Base-by-base conservation (phyloP, 2,113 vertebrate species). In the Ptilorrhoa leucosticta region DNA sequence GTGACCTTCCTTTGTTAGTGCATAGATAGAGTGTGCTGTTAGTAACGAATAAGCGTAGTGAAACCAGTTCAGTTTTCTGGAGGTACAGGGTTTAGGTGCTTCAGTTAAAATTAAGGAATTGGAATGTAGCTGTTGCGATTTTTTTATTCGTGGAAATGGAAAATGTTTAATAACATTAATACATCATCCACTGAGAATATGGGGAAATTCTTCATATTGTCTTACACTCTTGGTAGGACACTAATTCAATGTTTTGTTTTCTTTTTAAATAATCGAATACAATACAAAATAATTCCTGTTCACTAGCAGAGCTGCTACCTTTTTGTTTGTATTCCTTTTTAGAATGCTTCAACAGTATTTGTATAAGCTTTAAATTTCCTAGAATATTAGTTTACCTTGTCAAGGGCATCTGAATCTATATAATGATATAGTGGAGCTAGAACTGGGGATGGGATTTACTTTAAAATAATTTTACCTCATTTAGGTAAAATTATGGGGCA, bases 141-240 rank as follows among this genome's bases (percentile, higher is more conserved):
- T 94, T 84, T 53, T 76, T 85, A 45, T 96, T 96, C 77, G 16
- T 98, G 88, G 87, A 97, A 97, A 95, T 56, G 95, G 63, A 95
- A 94, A 76, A 94, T 92, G 47, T 92, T 96, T 96, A 84, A 96
- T 94, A 88, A 88, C 86, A 83, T 37, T 31, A 73, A 27, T 44
- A 12, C 11, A 85, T 95, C 83, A 87, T 96, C 86, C 83, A 54
- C 69, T 83, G 83, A 89, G 61, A 91, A 82, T 79, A 35, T 54
- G 60, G 31, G 70, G 30, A 90, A 81, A 37, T 83, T 77, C 13
- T 92, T 85, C 51, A 88, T 91, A 60, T 63, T 89, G n/a, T 95
- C 58, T 91, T 71, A 26, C 2, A 17, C 17, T 70, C 75, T 57
- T 73, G 83, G 53, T 45, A 47, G 40, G 18, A 48, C 13, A 16